Percentiles rank a stretch among this genome's conserved stretches.
These are phyloP conservation scores for Bombus sibiricus DNA, from an alignment of 1,140 invertebrate species.

Conservation along the genomic window DNA sequence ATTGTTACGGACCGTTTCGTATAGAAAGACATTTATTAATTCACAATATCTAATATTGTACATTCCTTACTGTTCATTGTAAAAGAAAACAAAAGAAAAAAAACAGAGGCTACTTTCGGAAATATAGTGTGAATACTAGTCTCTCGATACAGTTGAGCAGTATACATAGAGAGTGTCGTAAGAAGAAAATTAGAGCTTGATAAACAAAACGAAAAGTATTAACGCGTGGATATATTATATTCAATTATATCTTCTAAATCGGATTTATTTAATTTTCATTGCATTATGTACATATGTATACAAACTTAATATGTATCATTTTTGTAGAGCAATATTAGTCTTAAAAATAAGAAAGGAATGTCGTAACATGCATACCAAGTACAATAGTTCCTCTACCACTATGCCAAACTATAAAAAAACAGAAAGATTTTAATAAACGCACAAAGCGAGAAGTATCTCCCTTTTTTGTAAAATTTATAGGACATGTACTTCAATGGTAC, in stretches of 20 bases:
- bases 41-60: constrained; percentile 42
- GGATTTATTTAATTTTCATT: not conserved
- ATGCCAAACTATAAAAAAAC: constrained; percentile 43
- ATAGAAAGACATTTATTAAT: constrained; percentile 11
- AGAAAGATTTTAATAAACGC: not conserved
- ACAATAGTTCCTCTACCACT: constrained; percentile 36
- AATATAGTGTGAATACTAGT: not conserved
- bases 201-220: not conserved
- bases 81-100: not conserved
- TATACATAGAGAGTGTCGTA: not conserved
- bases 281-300: not conserved
- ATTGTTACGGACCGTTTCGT: constrained; percentile 35
- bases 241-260: not conserved
- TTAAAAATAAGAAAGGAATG: constrained; percentile 11
- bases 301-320: not conserved
- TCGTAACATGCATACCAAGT: constrained; percentile 16
- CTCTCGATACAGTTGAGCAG: not conserved
- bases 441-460: not conserved
- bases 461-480: constrained; percentile 14
- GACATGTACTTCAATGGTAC: constrained; percentile 26
- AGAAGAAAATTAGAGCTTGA: not conserved
- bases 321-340: not conserved
- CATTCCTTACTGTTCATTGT: constrained; percentile 52
- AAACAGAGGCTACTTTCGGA: constrained; percentile 10
- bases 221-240: constrained; percentile 6